phyloP scores from a whole-genome alignment of 92 coral and sea anemone genomes.

The Palythoa caribaeorum region DNA sequence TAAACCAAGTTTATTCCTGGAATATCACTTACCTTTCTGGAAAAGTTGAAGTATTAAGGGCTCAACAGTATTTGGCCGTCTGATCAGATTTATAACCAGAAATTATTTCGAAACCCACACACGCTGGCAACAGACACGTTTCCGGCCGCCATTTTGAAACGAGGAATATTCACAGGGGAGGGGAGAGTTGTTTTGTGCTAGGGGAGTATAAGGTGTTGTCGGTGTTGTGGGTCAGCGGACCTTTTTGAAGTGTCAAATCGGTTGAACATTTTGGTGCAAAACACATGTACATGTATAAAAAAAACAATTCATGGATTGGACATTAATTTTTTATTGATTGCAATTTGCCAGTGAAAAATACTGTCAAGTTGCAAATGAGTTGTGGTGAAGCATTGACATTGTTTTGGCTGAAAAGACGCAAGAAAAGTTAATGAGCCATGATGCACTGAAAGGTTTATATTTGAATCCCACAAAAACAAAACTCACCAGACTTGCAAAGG shows the following conservation, averaged over 20 bases:
- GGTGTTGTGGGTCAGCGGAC: not conserved
- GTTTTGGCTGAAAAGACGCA: slow-evolving; percentile 22
- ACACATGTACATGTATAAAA: too few species aligned
- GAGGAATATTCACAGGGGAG: slow-evolving; percentile 8
- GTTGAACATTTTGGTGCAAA: not conserved
- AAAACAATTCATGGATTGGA: slow-evolving; percentile 1
- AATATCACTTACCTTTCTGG: not conserved
- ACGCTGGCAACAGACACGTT: too few species aligned
- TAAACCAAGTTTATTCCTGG: not conserved
- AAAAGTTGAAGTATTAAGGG: not conserved
- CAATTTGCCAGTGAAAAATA: slow-evolving; percentile 13
- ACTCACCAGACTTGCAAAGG: not conserved
- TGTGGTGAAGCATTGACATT: not conserved
- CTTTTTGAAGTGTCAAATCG: not conserved
- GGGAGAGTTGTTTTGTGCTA: not conserved
- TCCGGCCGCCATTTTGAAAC: slow-evolving; percentile 42
- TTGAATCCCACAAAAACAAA: not conserved
- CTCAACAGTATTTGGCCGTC: not conserved
- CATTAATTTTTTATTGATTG: slow-evolving; percentile 27
- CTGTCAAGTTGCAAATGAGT: slow-evolving; percentile 26
- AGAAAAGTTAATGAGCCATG: not conserved
- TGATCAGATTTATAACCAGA: not conserved
- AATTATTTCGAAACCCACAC: not conserved
- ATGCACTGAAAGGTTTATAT: not conserved
- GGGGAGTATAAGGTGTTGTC: not conserved